Conservation (phyloP, 2,797 vertebrate genomes). For the Sebastes vulpes region DNA sequence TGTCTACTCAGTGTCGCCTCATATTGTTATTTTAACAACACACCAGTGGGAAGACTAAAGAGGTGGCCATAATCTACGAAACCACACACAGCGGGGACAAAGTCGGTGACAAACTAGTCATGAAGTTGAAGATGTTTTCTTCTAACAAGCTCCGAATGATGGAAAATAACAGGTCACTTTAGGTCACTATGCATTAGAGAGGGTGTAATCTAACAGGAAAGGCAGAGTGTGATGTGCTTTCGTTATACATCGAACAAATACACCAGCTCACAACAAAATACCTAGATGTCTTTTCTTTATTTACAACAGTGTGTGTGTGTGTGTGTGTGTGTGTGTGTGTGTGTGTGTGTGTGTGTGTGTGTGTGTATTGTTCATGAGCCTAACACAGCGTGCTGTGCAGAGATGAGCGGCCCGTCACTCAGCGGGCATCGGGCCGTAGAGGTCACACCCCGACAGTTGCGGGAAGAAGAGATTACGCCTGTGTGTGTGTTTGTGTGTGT, state of each 20-base stretch:
- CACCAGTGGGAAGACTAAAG: neutral
- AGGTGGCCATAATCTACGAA: slow-evolving; percentile 13
- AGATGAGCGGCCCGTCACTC: slow-evolving; percentile 83
- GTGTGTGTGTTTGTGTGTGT: slow-evolving; percentile 10
- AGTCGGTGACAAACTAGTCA: neutral
- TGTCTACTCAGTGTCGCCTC: neutral
- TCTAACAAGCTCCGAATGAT: neutral
- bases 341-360: neutral
- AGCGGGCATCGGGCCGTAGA: slow-evolving; percentile 78
- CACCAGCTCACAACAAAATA: neutral
- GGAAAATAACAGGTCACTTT: neutral
- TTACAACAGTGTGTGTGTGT: neutral
- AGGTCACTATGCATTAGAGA: neutral
- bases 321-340: neutral
- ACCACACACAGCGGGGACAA: slow-evolving; percentile 6
- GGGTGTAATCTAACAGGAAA: neutral
- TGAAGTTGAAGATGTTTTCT: neutral
- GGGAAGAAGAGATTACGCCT: slow-evolving; percentile 85
- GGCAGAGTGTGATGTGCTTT: neutral
- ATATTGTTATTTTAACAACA: slow-evolving; percentile 11
- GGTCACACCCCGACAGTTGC: slow-evolving; percentile 82
- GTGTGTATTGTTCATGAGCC: slow-evolving; percentile 34
- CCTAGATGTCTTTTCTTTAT: slow-evolving; percentile 28
- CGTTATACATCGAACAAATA: neutral
- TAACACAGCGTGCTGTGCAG: slow-evolving; percentile 59